phyloP scores from a whole-genome alignment of 2,888 invertebrate species.

The Asteroscopus sphinx region DNA sequence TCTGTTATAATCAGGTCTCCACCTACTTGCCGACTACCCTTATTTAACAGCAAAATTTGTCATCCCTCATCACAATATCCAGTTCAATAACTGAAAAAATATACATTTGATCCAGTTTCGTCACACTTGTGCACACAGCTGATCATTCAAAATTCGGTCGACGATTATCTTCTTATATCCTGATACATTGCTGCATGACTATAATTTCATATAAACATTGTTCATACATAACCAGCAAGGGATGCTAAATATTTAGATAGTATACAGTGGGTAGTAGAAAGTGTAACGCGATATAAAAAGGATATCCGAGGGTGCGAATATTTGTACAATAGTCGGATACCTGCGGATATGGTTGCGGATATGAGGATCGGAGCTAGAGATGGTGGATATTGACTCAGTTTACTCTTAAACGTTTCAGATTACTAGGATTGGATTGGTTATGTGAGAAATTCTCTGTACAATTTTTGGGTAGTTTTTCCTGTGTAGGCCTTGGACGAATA shows the following conservation, averaged over 20 bases:
- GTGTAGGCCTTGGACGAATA: too few species aligned
- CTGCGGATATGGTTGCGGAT: conserved; percentile 62
- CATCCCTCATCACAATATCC: conserved; percentile 25
- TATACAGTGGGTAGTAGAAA: conserved; percentile 19
- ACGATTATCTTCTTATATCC: neutral
- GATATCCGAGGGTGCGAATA: conserved; percentile 67
- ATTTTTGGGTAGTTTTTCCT: too few species aligned
- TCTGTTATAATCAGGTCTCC: conserved; percentile 5
- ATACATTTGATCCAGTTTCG: conserved; percentile 46
- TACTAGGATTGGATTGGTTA: conserved; percentile 15
- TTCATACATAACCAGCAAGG: conserved; percentile 6
- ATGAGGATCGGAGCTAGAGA: conserved; percentile 54
- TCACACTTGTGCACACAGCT: conserved; percentile 58
- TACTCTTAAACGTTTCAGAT: conserved; percentile 45
- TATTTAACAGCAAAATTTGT: conserved; percentile 15
- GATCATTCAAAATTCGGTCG: conserved; percentile 11
- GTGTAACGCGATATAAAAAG: conserved; percentile 60
- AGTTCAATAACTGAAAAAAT: conserved; percentile 20
- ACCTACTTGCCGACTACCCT: conserved; percentile 21
- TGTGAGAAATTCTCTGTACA: conserved; percentile 14
- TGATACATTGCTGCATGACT: conserved; percentile 27
- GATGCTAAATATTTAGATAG: neutral
- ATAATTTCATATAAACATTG: rapidly evolving
- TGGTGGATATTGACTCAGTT: conserved; percentile 58
- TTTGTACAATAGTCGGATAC: conserved; percentile 72